These are phyloP conservation scores for Palythoa heliodiscus DNA, from an alignment of 92 coral and sea anemone genomes.

Conservation along the genomic window DNA sequence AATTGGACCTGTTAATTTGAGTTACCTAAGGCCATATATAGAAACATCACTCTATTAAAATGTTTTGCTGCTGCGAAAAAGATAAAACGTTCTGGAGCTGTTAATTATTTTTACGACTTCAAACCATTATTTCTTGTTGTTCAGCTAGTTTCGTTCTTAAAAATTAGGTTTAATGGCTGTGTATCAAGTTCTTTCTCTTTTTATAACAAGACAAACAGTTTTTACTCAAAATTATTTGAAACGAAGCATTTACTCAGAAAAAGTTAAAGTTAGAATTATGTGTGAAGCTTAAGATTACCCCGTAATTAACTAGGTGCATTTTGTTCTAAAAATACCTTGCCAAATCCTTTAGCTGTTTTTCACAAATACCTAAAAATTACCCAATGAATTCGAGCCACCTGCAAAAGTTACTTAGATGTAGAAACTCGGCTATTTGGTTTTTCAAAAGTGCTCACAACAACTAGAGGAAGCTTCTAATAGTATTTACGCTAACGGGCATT, in stretches of 20 bases:
- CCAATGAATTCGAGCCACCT: neutral
- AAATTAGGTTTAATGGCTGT: neutral
- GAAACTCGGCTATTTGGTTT: conserved; percentile 7
- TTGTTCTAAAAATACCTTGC: neutral
- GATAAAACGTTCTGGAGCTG: neutral
- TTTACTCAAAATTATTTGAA: too few relatives aligned
- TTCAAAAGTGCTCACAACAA: neutral
- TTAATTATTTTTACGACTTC: neutral
- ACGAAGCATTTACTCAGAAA: too few relatives aligned
- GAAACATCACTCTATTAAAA: neutral
- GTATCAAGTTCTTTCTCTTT: neutral
- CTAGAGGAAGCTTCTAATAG: conserved; percentile 22
- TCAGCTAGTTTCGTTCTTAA: neutral
- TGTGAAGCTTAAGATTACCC: neutral
- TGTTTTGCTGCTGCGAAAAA: neutral
- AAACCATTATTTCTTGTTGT: neutral
- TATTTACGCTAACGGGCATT: conserved; percentile 11
- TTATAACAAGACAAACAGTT: neutral
- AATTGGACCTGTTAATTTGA: neutral
- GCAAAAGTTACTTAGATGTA: conserved; percentile 11
- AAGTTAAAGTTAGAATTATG: neutral
- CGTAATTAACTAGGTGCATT: neutral
- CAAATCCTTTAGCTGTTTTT: conserved; percentile 1
- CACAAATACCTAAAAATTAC: conserved; percentile 7
- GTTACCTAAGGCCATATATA: neutral